Evolutionary conservation across 92 coral and sea anemone species (phyloP).

Genomic region (Diadumene lineata): DNA sequence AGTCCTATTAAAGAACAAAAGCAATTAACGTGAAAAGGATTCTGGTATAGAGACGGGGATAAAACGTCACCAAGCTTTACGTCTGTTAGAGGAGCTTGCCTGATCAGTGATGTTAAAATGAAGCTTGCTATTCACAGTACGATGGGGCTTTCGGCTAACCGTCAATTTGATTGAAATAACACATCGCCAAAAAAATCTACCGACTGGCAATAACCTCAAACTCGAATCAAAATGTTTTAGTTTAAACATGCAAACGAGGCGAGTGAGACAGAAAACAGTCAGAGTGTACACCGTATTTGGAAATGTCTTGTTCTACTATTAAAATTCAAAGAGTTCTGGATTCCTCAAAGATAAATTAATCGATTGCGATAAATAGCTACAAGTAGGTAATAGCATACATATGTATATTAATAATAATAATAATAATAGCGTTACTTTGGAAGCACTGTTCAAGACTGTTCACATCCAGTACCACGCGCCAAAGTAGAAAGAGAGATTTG

Average conservation of each 20-base stretch:
- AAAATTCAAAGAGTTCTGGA: not conserved
- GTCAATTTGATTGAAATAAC: too few species aligned
- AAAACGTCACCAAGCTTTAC: too few species aligned
- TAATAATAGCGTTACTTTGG: not conserved
- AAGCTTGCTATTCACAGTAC: too few species aligned
- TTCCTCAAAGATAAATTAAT: constrained; percentile 2
- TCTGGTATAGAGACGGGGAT: too few species aligned
- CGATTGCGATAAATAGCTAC: constrained; percentile 20
- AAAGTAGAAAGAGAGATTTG: not conserved
- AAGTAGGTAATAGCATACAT: constrained; percentile 13
- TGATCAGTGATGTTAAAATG: too few species aligned
- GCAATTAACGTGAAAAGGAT: too few species aligned
- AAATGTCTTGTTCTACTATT: not conserved
- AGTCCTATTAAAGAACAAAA: too few species aligned
- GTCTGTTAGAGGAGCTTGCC: too few species aligned
- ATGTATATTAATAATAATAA: constrained; percentile 25
- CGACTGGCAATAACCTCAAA: too few species aligned
- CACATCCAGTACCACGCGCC: not conserved
- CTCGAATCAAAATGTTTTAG: too few species aligned
- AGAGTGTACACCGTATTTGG: not conserved
- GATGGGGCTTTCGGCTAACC: too few species aligned
- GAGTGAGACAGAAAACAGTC: not conserved
- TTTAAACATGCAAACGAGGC: not conserved
- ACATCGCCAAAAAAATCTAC: too few species aligned
- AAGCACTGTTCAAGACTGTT: constrained; percentile 2